Evolutionary conservation across 2,113 vertebrate genomes (phyloP).

Genomic region (Cichladusa arquata): DNA sequence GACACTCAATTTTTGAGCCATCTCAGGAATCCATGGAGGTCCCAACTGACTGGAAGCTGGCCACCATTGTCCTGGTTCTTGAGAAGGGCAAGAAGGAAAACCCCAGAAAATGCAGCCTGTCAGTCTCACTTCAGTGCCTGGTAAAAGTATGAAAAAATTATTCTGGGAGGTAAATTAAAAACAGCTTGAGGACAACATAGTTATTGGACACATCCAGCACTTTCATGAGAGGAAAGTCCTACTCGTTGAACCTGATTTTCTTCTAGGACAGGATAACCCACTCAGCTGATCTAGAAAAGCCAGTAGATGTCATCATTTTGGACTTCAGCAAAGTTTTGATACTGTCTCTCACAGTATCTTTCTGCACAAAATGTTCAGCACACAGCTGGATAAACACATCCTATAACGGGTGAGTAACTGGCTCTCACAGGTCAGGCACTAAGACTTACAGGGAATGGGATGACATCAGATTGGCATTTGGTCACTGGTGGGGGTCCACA

Average conservation of each 20-base stretch:
- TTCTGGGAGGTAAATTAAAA: not conserved
- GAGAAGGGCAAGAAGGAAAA: not conserved
- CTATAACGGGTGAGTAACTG: not conserved
- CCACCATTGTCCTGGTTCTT: not conserved
- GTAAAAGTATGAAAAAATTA: not conserved
- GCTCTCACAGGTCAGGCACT: not conserved
- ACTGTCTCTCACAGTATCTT: not conserved
- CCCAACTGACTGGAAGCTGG: not conserved
- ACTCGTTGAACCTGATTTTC: not conserved
- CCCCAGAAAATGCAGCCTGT: not conserved
- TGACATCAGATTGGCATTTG: not conserved
- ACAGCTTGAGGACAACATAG: not conserved
- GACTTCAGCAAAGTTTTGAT: not conserved
- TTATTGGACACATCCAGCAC: not conserved
- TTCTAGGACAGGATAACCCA: not conserved
- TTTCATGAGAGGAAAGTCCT: not conserved
- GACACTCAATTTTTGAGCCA: not conserved
- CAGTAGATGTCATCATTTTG: not conserved
- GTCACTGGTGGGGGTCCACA: not conserved
- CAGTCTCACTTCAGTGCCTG: not conserved
- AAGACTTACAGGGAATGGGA: rapidly evolving
- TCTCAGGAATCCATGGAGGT: not conserved
- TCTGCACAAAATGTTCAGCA: not conserved
- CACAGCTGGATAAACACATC: no score
- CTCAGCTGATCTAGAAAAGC: not conserved